Percentiles rank a stretch among this genome's conserved stretches.
These are phyloP conservation scores for Plutomurus gul DNA, from an alignment of 1,140 invertebrate genomes.

Conservation along the genomic window DNA sequence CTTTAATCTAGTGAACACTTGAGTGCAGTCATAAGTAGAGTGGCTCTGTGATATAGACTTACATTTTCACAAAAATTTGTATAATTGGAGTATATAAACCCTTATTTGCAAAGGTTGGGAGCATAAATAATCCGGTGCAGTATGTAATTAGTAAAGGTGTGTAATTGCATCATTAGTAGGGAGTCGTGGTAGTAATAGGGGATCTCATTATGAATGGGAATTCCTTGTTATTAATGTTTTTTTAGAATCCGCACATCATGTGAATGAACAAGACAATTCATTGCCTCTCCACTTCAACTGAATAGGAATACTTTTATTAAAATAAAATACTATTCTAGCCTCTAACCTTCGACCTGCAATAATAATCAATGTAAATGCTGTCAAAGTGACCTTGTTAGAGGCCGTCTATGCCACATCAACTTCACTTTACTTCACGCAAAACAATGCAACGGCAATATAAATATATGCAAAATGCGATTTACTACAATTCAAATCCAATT, in stretches of 20 bases:
- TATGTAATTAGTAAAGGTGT: too few species aligned
- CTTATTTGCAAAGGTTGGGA: too few species aligned
- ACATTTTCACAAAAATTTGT: too few species aligned
- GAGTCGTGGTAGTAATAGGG: too few species aligned
- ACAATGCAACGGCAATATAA: neutral
- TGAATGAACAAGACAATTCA: neutral
- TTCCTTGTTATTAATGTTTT: neutral
- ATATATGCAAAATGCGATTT: neutral
- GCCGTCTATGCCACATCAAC: neutral
- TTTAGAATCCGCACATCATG: neutral
- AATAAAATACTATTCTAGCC: neutral
- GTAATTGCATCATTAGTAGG: too few species aligned
- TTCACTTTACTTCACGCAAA: neutral
- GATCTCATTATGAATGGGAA: too few species aligned
- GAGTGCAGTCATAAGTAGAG: too few species aligned
- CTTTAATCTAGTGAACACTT: too few species aligned
- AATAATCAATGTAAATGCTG: conserved; percentile 6
- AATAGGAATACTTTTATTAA: neutral
- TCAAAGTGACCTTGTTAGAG: neutral
- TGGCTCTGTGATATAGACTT: too few species aligned
- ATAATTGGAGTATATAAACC: too few species aligned
- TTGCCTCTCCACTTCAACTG: neutral
- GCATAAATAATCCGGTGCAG: too few species aligned
- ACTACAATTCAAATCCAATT: too few species aligned
- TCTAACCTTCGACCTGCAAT: conserved; percentile 6